Percentiles rank a stretch among this genome's conserved stretches.
Conservation (phyloP, 2,797 vertebrate species). For the Balearica regulorum region DNA sequence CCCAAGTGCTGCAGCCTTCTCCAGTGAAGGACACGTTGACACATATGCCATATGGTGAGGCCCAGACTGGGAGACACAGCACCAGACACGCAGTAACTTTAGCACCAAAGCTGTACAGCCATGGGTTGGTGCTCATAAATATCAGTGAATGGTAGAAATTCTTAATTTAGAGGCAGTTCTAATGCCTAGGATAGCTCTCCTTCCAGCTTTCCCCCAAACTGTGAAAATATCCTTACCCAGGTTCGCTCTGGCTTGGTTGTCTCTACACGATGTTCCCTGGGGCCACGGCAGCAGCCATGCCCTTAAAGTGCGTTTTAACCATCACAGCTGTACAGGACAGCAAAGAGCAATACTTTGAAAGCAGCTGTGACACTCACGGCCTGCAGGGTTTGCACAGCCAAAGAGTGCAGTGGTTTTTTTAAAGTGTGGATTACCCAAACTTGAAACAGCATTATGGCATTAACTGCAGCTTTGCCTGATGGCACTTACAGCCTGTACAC, state of each 20-base stretch:
- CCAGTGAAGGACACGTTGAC: neutral
- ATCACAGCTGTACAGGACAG: neutral
- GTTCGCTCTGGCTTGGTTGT: neutral
- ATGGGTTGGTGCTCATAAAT: neutral
- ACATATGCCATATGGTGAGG: accelerated
- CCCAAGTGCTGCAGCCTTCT: neutral
- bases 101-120: neutral
- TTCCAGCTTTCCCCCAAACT: neutral
- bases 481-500: neutral
- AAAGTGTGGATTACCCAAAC: neutral
- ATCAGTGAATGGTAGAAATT: neutral
- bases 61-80: neutral
- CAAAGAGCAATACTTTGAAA: neutral
- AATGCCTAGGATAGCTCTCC: neutral
- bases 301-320: neutral
- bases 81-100: neutral
- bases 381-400: neutral
- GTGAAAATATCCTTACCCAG: neutral
- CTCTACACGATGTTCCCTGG: accelerated
- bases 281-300: neutral
- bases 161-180: neutral
- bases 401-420: neutral
- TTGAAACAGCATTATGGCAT: neutral
- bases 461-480: neutral
- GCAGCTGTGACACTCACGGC: neutral